These are phyloP conservation scores for Seriola dumerili DNA, from an alignment of 2,113 vertebrate genomes.

Conservation along the genomic window DNA sequence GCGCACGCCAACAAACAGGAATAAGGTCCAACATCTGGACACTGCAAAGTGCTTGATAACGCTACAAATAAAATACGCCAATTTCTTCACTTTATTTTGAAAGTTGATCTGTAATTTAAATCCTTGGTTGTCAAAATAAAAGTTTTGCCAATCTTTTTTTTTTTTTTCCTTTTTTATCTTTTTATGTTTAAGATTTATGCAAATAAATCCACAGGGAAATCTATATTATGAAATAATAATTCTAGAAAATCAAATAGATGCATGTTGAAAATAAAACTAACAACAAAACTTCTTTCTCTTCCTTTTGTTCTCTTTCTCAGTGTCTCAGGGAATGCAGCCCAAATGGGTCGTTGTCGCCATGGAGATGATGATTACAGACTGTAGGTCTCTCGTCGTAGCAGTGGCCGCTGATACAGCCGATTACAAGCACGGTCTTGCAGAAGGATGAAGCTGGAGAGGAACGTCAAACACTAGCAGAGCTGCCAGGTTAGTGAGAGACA, in stretches of 20 bases:
- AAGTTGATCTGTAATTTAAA: not conserved
- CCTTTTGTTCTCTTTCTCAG: not conserved
- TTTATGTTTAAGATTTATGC: not conserved
- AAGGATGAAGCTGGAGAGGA: slow-evolving; percentile 7
- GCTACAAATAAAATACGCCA: not conserved
- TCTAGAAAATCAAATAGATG: not conserved
- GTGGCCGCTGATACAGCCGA: slow-evolving; percentile 46
- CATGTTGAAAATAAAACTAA: no score
- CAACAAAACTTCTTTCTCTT: no score
- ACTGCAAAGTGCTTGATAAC: not conserved
- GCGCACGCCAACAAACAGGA: not conserved
- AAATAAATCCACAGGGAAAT: not conserved
- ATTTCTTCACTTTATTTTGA: not conserved
- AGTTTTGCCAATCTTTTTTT: no score
- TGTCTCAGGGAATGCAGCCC: slow-evolving; percentile 17
- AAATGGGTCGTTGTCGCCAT: slow-evolving; percentile 30
- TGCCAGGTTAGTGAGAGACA: not conserved
- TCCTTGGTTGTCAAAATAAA: not conserved
- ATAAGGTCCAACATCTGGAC: not conserved
- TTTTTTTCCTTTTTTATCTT: no score
- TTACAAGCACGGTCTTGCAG: slow-evolving; percentile 34
- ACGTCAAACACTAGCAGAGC: not conserved
- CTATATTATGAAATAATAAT: not conserved
- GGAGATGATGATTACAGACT: slow-evolving; percentile 28
- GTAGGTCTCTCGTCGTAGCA: slow-evolving; percentile 24